These are phyloP conservation scores for Mantis religiosa DNA, from an alignment of 2,888 invertebrate species.

Conservation along the genomic window DNA sequence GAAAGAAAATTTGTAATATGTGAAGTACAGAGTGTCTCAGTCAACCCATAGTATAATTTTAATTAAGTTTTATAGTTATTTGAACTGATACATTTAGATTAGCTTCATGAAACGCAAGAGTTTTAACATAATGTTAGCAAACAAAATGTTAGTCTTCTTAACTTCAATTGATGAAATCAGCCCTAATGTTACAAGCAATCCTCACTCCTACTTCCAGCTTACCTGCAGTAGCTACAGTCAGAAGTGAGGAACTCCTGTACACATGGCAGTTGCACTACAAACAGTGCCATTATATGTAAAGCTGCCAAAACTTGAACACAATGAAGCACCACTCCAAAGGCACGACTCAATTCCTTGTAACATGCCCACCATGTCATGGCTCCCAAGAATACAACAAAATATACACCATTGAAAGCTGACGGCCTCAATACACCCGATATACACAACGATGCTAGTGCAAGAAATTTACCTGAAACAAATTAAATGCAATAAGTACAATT, in stretches of 20 bases:
- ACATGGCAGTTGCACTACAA: slow-evolving; percentile 82
- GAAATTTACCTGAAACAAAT: slow-evolving; percentile 27
- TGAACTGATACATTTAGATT: too few species aligned
- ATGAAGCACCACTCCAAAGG: slow-evolving; percentile 71
- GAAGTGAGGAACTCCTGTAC: slow-evolving; percentile 60
- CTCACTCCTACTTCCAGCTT: neutral
- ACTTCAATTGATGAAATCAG: too few species aligned
- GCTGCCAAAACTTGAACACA: slow-evolving; percentile 70
- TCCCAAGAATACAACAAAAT: slow-evolving; percentile 80
- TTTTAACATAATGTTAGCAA: too few species aligned
- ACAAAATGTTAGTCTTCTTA: too few species aligned
- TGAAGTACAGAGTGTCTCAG: too few species aligned
- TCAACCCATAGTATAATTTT: too few species aligned
- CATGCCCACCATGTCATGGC: slow-evolving; percentile 85
- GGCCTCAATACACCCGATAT: slow-evolving; percentile 75
- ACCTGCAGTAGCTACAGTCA: slow-evolving; percentile 29
- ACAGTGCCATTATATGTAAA: slow-evolving; percentile 66
- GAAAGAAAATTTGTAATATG: too few species aligned
- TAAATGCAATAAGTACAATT: neutral
- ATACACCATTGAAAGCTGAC: slow-evolving; percentile 76
- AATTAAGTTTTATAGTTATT: too few species aligned
- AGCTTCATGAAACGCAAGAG: too few species aligned
- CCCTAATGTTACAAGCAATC: too few species aligned
- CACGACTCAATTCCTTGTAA: slow-evolving; percentile 67
- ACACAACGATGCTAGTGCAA: slow-evolving; percentile 62